Percentiles rank a stretch among this genome's conserved stretches.
These are phyloP conservation scores for Drosophila crucigera DNA, from an alignment of 2,888 invertebrate species.

Conservation along the genomic window DNA sequence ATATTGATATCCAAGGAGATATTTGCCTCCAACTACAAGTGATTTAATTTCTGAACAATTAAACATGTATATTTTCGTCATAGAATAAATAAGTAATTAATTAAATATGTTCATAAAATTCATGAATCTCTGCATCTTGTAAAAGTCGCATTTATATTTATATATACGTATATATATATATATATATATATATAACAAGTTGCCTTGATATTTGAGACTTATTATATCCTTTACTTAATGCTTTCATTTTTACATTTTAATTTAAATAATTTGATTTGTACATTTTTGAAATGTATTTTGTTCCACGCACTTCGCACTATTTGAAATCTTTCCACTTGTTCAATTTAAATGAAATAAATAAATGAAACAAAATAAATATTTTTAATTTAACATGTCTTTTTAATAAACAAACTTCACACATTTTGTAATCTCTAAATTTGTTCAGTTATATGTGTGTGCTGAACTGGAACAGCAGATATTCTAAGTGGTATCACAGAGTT, in stretches of 20 bases:
- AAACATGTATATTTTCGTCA: background rate
- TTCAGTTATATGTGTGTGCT: background rate
- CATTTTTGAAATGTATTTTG: background rate
- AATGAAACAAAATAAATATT: background rate
- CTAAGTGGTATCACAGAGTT: conserved; percentile 4
- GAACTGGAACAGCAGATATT: background rate
- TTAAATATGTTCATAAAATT: background rate
- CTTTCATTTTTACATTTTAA: background rate
- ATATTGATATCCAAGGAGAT: background rate
- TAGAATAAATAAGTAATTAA: background rate
- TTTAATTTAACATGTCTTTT: background rate
- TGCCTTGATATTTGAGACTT: background rate
- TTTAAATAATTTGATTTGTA: background rate
- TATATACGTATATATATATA: background rate
- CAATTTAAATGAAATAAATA: background rate
- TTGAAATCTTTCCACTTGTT: background rate
- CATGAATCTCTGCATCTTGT: background rate
- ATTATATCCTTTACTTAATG: background rate
- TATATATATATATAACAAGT: too few relatives aligned
- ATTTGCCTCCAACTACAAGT: background rate
- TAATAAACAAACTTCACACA: background rate
- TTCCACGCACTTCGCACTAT: background rate
- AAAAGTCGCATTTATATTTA: background rate
- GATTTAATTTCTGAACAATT: background rate
- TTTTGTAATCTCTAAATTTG: background rate